Percentiles rank a stretch among this genome's conserved stretches.
phyloP scores from a whole-genome alignment of 2,888 invertebrate genomes.

The Timema podura region DNA sequence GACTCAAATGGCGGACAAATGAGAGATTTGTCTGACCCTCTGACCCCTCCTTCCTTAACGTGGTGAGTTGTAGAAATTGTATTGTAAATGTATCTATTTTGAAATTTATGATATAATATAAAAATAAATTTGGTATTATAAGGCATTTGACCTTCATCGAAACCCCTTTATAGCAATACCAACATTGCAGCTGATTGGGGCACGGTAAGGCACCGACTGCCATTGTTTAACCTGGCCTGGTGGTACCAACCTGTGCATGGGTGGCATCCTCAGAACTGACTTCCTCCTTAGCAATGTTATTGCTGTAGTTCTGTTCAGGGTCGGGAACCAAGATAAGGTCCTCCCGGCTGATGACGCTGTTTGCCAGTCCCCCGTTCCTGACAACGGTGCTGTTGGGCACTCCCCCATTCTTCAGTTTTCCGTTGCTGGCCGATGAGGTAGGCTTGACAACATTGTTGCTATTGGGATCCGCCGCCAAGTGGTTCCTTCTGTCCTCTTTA shows the following conservation, averaged over 20 bases:
- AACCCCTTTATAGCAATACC: too few relatives aligned
- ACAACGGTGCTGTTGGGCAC: conserved; percentile 38
- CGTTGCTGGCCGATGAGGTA: conserved; percentile 19
- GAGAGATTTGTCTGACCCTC: too few relatives aligned
- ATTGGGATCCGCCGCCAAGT: conserved; percentile 32
- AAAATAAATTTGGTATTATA: too few relatives aligned
- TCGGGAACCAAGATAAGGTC: conserved; percentile 71
- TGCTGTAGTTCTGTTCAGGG: conserved; percentile 55
- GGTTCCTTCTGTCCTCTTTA: conserved; percentile 36
- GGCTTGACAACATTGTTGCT: conserved; percentile 25
- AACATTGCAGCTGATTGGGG: too few relatives aligned
- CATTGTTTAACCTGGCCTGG: too few relatives aligned
- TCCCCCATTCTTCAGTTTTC: background rate
- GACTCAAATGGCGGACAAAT: too few relatives aligned
- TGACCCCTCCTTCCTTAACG: too few relatives aligned
- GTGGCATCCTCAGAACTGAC: conserved; percentile 12
- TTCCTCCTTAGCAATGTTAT: conserved; percentile 42
- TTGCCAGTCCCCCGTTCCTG: conserved; percentile 26
- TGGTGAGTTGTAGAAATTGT: too few relatives aligned
- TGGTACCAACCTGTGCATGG: conserved; percentile 9
- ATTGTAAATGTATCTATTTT: too few relatives aligned
- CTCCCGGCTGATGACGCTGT: conserved; percentile 63
- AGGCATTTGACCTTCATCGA: too few relatives aligned
- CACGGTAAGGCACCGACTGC: too few relatives aligned
- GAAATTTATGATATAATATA: too few relatives aligned